A percentile compares a stretch with the other conserved stretches of the same genome.
These are phyloP conservation scores for Dendroctonus valens DNA, from an alignment of 1,140 invertebrate species.

Conservation along the genomic window DNA sequence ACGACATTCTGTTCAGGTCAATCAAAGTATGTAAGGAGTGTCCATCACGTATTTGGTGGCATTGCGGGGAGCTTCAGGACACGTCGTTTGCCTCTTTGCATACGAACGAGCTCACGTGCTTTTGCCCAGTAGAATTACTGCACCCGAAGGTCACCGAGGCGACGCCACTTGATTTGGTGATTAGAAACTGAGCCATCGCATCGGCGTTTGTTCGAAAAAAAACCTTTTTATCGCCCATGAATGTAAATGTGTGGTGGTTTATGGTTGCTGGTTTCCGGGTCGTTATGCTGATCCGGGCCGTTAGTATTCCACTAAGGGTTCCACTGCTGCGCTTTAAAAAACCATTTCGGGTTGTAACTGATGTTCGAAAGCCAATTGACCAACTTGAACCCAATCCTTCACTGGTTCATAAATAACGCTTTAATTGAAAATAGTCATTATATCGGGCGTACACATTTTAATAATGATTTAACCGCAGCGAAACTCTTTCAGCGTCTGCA, in stretches of 20 bases:
- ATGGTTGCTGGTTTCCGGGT: constrained; percentile 11
- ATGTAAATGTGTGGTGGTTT: constrained; percentile 19
- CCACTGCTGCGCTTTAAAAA: too few relatives aligned
- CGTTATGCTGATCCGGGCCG: not conserved
- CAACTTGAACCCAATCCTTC: not conserved
- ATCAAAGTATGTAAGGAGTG: constrained; percentile 47
- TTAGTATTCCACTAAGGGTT: constrained; percentile 6
- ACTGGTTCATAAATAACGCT: constrained; percentile 10
- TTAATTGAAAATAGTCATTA: constrained; percentile 16
- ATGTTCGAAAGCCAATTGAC: too few relatives aligned
- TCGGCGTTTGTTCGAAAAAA: constrained; percentile 22
- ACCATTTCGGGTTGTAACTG: too few relatives aligned
- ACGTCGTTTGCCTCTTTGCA: constrained; percentile 40
- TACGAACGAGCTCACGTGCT: constrained; percentile 43
- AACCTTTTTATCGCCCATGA: constrained; percentile 9
- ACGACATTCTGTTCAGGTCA: constrained; percentile 40
- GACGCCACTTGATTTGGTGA: constrained; percentile 24
- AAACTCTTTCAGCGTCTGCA: constrained; percentile 25
- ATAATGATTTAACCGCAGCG: constrained; percentile 22
- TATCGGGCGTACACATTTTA: constrained; percentile 14
- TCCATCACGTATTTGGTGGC: constrained; percentile 51
- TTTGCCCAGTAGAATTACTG: constrained; percentile 38
- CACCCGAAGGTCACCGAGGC: constrained; percentile 41
- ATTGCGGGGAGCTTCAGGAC: constrained; percentile 48
- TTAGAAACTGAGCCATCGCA: constrained; percentile 23